Conservation (phyloP, 2,113 vertebrate species). For the Microtus pennsylvanicus region DNA sequence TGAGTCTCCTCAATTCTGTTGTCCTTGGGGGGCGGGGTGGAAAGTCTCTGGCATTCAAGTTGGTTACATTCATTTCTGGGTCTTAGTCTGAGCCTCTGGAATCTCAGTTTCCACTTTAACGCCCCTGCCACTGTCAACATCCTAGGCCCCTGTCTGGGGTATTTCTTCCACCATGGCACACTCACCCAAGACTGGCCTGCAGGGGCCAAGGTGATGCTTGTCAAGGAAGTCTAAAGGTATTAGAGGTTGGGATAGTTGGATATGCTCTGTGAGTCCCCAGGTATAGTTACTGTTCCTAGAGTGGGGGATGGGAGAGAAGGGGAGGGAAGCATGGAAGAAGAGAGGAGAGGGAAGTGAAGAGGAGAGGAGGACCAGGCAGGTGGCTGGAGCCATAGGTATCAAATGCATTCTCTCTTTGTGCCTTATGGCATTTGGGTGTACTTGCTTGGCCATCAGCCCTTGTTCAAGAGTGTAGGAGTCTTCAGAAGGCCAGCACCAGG, state of each 20-base stretch:
- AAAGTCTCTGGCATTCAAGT: neutral
- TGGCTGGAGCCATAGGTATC: neutral
- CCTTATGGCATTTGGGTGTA: neutral
- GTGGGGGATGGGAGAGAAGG: neutral
- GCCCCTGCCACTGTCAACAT: neutral
- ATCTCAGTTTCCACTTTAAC: neutral
- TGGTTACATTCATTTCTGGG: neutral
- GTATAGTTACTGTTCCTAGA: neutral
- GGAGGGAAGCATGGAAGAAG: too few species aligned
- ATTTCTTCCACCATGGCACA: neutral
- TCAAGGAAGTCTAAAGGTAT: neutral
- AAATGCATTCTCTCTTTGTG: neutral
- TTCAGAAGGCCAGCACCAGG: neutral
- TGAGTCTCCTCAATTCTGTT: neutral
- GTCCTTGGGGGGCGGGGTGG: neutral
- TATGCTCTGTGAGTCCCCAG: neutral
- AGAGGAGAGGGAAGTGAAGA: neutral
- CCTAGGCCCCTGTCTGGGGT: neutral
- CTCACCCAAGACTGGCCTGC: fast-evolving
- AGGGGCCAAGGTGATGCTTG: neutral
- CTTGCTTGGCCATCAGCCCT: too few species aligned
- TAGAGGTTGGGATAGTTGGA: neutral
- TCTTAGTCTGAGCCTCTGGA: neutral
- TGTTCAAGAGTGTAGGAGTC: neutral
- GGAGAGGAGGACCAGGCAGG: neutral